Evolutionary conservation across 2,888 invertebrate genomes (phyloP).

Genomic region (Thecocarcelia acutangulata): DNA sequence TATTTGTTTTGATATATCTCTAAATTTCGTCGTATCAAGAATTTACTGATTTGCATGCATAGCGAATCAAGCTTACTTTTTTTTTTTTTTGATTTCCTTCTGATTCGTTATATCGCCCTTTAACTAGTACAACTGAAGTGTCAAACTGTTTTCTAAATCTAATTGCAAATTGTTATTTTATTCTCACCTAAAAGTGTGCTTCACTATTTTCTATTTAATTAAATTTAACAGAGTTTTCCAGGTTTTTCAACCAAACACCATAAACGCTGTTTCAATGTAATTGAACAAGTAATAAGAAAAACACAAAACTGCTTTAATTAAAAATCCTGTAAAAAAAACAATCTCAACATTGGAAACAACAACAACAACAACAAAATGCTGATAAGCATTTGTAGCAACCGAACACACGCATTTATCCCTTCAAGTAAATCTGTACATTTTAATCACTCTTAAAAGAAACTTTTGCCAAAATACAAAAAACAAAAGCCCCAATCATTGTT

Average conservation of each 20-base stretch:
- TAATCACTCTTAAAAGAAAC: constrained; percentile 64
- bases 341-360: not conserved
- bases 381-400: constrained; percentile 12
- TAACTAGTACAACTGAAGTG: too few relatives aligned
- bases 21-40: too few relatives aligned
- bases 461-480: constrained; percentile 52
- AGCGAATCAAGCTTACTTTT: too few relatives aligned
- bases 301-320: constrained; percentile 53
- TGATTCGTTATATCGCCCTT: too few relatives aligned
- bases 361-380: constrained; percentile 12
- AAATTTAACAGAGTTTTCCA: constrained; percentile 1
- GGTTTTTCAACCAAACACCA: constrained; percentile 12
- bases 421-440: constrained; percentile 59
- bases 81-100: too few relatives aligned
- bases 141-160: too few relatives aligned
- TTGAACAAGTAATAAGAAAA: constrained; percentile 46
- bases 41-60: too few relatives aligned
- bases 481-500: constrained; percentile 42
- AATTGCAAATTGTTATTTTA: too few relatives aligned
- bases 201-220: constrained; percentile 2
- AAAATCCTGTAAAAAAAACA: constrained; percentile 44
- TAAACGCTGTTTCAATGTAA: constrained; percentile 45
- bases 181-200: not conserved
- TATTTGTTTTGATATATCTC: too few relatives aligned
- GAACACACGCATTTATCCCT: not conserved